Base-by-base conservation (phyloP, 2,113 vertebrate species). In the Melozone crissalis region DNA sequence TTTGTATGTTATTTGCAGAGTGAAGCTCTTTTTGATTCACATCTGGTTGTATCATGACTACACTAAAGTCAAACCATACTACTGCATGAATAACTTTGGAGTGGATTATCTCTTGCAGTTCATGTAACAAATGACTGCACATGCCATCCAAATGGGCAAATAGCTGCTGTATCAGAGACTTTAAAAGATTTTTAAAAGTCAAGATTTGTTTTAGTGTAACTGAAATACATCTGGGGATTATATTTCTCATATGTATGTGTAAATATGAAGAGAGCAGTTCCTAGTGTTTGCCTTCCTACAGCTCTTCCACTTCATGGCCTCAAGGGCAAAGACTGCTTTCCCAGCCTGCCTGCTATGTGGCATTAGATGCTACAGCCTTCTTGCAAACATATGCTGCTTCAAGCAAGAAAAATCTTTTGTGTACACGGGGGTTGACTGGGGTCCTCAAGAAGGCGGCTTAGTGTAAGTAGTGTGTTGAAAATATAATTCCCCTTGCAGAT, bases 81-180 rank as follows among this genome's bases (percentile, higher is more conserved):
- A 39, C 49, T 27, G 22, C 44, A 18, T 28, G 28, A 69, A 59
- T 71, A 65, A 73, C 84, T 58, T 76, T 2, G 2, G 62, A 85
- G 27, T 55, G 81, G 93, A 82, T 90, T 74, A n/a, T 82, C 37
- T 81, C n/a, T 73, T 87, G 37, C 55, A 51, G 20, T 46, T 78
- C 27, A 1, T 30, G 8, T 74, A 74, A 57, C 0, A 10, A 80
- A 51, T 0, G 2, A 46, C 27, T 46, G 7, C 49, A 57, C 3
- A 11, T 2, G 2, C 49, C 67, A 55, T 73, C 47, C 22, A 59
- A 68, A 67, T 47, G 35, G 24, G 24, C 79, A 80, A 55, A 83
- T 16, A 61, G 31, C 46, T 83, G 26, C 11, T 54, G 13, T 52
- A 15, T 52, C 18, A 54, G 46, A 55, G 31, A n/a, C 28, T 59